Conservation (phyloP, 2,797 vertebrate species). For the Limnodromus scolopaceus region DNA sequence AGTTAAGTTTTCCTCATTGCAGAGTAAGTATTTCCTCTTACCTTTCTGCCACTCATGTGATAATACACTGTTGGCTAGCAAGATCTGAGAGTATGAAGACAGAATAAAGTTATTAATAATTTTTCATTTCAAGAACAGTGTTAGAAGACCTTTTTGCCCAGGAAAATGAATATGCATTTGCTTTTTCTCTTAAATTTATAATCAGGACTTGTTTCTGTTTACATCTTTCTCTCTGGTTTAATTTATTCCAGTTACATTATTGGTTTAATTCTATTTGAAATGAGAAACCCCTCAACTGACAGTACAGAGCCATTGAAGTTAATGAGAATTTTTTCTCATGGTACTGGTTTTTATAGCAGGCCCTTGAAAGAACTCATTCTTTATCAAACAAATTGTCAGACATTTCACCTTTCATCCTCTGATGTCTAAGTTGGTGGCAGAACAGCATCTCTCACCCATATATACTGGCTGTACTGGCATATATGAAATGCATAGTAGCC, state of each 20-base stretch:
- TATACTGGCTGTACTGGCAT: neutral
- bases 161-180: neutral
- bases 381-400: neutral
- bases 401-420: neutral
- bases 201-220: neutral
- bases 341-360: neutral
- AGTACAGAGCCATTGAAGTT: neutral
- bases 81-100: neutral
- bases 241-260: neutral
- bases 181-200: neutral
- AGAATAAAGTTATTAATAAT: neutral
- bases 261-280: neutral
- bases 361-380: neutral
- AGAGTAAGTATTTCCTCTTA: neutral
- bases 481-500: neutral
- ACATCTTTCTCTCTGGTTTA: neutral
- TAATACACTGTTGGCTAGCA: neutral
- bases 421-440: neutral
- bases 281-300: neutral
- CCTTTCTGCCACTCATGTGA: rapidly evolving
- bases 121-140: neutral
- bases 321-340: neutral
- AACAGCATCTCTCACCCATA: neutral
- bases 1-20: neutral
- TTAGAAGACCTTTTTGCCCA: neutral